phyloP scores from a whole-genome alignment of 2,888 invertebrate species.

The Xestia c-nigrum region DNA sequence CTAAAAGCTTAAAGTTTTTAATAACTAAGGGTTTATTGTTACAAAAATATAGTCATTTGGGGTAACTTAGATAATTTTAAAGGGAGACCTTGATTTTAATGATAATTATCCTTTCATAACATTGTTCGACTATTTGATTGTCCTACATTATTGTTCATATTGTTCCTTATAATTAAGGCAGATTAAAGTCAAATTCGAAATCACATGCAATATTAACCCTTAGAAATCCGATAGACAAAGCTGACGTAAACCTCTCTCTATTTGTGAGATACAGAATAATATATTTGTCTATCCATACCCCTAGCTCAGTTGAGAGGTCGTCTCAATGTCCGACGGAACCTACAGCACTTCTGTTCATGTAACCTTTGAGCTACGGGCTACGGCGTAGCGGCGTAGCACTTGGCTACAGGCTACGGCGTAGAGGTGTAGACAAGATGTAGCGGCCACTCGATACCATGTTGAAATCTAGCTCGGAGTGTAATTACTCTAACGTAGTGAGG shows the following conservation, averaged over 20 bases:
- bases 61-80: background rate
- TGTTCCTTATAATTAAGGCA: background rate
- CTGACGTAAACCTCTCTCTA: background rate
- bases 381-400: slow-evolving; percentile 55
- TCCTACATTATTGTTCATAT: background rate
- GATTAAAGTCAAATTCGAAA: background rate
- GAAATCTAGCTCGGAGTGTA: slow-evolving; percentile 20
- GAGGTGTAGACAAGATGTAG: slow-evolving; percentile 29
- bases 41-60: slow-evolving; percentile 28
- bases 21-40: slow-evolving; percentile 47
- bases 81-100: background rate
- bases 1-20: slow-evolving; percentile 37
- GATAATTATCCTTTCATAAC: background rate
- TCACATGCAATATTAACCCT: background rate
- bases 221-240: background rate
- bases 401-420: slow-evolving; percentile 39
- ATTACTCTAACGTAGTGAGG: slow-evolving; percentile 17
- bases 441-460: slow-evolving; percentile 35
- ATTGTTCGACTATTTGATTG: background rate
- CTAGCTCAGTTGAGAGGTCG: slow-evolving; percentile 16
- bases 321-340: slow-evolving; percentile 36
- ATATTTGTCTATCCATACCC: slow-evolving; percentile 8
- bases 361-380: slow-evolving; percentile 50
- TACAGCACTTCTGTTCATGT: slow-evolving; percentile 50
- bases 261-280: slow-evolving; percentile 8